Base-by-base conservation (phyloP, 1,140 invertebrate genomes). In the Drosophila nigromelanica region DNA sequence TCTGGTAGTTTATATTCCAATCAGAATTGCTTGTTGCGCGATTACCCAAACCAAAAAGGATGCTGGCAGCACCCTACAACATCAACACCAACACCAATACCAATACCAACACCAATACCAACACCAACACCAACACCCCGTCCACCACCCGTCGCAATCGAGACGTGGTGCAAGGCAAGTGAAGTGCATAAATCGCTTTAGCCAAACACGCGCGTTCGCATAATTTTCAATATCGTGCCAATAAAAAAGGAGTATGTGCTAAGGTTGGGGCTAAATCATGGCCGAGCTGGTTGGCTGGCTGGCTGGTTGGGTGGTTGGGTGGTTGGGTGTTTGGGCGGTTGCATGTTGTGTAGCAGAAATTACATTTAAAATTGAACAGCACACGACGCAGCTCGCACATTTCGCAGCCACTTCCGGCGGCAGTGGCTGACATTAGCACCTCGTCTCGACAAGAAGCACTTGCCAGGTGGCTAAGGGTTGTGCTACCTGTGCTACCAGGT, bases 221-320 rank as follows among this genome's bases (percentile, higher is more conserved):
- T 86, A 87, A 86, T 86, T 86, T 86, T 86, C 82, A 86, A 86
- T 86, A 87, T 85, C 73, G 70, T 56, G 81, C 81, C 81, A 86
- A 86, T 81, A 86, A 87, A 80, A 71, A 78, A 87, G 55, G 48
- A 52, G 54, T 67, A 43, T 62, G 67, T 33, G n/a, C 12, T 10
- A 30, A 3, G 54, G 42, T 30, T 4, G 14, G 14, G 35, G 18
- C 33, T 8, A 8, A 59, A 42, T 45, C 11, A 51, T 40, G 45
- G 35, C 21, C 12, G 1, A 18, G 18, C 18, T 18, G 18, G 1
- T 18, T 2, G 12, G 10, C n/a, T 18, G 18, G 1, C 2, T 2
- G 12, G 10, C n/a, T n/a, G 39, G 12, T n/a, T 14, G 12, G 14
- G 7, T 12, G 5, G 14, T 5, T 18, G 37, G 12, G 21, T 3